Base-by-base conservation (phyloP, 2,113 vertebrate genomes). In the rat (Rattus norvegicus) region DNA sequence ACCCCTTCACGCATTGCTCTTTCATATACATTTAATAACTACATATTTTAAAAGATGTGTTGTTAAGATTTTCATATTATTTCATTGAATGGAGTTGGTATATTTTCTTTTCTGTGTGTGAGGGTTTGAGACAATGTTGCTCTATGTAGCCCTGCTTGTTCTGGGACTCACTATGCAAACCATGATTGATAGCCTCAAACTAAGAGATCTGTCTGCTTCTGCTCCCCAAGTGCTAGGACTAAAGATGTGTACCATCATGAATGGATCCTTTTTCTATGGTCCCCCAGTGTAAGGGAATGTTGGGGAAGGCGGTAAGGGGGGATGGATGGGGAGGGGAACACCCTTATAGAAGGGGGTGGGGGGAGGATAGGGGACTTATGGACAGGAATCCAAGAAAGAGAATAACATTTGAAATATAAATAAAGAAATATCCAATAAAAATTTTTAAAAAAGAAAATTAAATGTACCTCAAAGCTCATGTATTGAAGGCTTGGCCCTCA, bases 31-130 rank as follows among this genome's bases (percentile, higher is more conserved):
- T 92, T 95, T 88, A 65, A 72, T 16, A 26, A 65, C 87, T 85
- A 61, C 19, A 36, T 88, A 89, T 88, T 77, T 92, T 80, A 4
- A 39, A 33, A 92, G 91, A 79, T 84, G 4, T 93, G 84, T 75
- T 88, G 88, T 59, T 96, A 81, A 90, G 54, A 73, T 28, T 75
- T 83, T 17, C 2, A 59, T 81, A 63, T 91, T 92, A 81, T 92
- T 96, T 95, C 11, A 73, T 83, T 65, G 81, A 12, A 92, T 86
- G 12, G 72, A 97, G 17, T 3, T 77, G 0, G 49, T 69, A 80
- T 75, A 70, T 84, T 80, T 43, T 75, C 43, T 43, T 43, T 43
- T 43, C 43, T 54, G 52, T 54, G 52, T 54, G 52, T 54, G 52
- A 14, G 8, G 24, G 9, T 22, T 61, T 83, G n/a, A 84, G 13